Conservation (phyloP, 2,797 vertebrate genomes). For the Onychomys arenicola region DNA sequence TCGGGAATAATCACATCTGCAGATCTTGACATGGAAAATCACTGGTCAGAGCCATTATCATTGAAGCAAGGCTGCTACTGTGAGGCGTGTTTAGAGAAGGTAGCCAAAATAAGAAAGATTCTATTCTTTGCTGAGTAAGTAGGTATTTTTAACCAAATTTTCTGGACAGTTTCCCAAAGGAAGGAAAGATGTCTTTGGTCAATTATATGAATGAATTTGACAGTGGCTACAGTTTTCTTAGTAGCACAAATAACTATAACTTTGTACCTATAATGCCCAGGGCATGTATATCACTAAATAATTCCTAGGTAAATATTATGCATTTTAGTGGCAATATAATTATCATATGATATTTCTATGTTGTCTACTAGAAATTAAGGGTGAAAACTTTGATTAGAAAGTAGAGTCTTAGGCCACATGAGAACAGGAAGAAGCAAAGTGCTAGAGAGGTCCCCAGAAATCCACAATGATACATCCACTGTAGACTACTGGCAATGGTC, state of each 20-base stretch:
- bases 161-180: not conserved
- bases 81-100: not conserved
- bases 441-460: too few relatives aligned
- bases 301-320: not conserved
- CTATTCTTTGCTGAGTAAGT: not conserved
- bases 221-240: not conserved
- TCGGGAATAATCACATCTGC: slow-evolving; percentile 50
- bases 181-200: slow-evolving; percentile 9
- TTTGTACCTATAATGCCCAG: not conserved
- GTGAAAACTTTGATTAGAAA: not conserved
- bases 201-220: not conserved
- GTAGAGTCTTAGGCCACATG: too few relatives aligned
- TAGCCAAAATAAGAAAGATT: not conserved
- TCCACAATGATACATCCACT: too few relatives aligned
- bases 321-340: not conserved
- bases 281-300: not conserved
- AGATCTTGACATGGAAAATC: slow-evolving; percentile 13
- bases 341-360: slow-evolving; percentile 1
- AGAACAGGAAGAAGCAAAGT: too few relatives aligned
- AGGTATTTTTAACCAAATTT: not conserved
- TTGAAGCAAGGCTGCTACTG: not conserved
- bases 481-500: too few relatives aligned
- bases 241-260: not conserved
- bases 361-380: not conserved
- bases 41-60: not conserved